Evolutionary conservation across 2,888 invertebrate species (phyloP).

Genomic region (Temnothorax ravouxi): DNA sequence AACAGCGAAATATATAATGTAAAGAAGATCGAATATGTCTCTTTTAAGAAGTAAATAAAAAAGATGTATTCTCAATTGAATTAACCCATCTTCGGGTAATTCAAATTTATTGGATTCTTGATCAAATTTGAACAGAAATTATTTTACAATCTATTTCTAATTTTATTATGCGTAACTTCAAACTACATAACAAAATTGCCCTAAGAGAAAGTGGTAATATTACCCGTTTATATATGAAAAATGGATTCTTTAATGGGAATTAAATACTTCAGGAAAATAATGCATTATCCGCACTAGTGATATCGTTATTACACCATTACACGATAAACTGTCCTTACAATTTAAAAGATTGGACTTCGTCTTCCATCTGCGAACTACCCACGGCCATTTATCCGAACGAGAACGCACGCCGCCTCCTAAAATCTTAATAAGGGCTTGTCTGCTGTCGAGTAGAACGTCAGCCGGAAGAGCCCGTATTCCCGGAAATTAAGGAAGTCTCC

Average conservation of each 20-base stretch:
- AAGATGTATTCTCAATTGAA: not conserved
- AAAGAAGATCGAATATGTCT: not conserved
- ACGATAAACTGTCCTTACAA: constrained; percentile 27
- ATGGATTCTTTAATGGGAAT: not conserved
- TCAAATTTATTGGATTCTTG: not conserved
- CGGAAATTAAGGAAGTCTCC: constrained; percentile 78
- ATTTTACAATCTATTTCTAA: constrained; percentile 1
- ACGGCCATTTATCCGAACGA: constrained; percentile 48
- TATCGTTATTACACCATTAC: too few relatives aligned
- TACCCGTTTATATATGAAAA: not conserved
- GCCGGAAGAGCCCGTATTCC: constrained; percentile 73
- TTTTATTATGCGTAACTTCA: not conserved
- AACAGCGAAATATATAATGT: not conserved
- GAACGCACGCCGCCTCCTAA: constrained; percentile 69
- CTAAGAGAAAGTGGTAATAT: not conserved
- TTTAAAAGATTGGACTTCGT: constrained; percentile 40
- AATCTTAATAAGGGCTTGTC: constrained; percentile 76
- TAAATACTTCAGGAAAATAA: not conserved
- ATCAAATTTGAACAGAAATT: not conserved
- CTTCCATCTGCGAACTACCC: constrained; percentile 18
- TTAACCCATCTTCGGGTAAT: not conserved
- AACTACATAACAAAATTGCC: not conserved
- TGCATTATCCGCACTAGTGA: not conserved
- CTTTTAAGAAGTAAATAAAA: constrained; percentile 5
- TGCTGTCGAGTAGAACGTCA: constrained; percentile 74